Evolutionary conservation across 2,888 invertebrate species (phyloP).

Genomic region (Pardosa pseudoannulata): DNA sequence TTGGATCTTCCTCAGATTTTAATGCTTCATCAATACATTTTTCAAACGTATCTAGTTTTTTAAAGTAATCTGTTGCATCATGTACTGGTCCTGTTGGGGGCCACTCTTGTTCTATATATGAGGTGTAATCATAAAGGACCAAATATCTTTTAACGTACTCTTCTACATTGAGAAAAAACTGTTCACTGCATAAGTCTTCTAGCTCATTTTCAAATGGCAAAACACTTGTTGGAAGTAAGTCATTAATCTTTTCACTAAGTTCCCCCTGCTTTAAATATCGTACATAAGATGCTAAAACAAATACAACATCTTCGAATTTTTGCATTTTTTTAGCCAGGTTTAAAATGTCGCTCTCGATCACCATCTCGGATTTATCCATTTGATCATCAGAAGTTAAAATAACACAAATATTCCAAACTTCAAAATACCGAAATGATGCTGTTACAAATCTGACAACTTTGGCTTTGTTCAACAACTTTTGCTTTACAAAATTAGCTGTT

Average conservation of each 20-base stretch:
- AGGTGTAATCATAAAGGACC: constrained; percentile 14
- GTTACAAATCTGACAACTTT: constrained; percentile 25
- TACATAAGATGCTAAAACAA: constrained; percentile 47
- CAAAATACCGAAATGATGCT: constrained; percentile 16
- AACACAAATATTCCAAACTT: constrained; percentile 25
- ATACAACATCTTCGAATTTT: constrained; percentile 33
- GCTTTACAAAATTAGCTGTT: neutral
- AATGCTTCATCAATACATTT: constrained; percentile 19
- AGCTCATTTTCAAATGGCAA: constrained; percentile 26
- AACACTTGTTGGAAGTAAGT: constrained; percentile 36
- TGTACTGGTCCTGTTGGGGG: constrained; percentile 43
- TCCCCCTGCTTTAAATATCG: constrained; percentile 21
- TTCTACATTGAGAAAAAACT: constrained; percentile 34
- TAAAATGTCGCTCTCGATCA: neutral
- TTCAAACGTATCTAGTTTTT: constrained; percentile 38
- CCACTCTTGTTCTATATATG: constrained; percentile 48
- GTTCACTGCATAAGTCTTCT: constrained; percentile 23
- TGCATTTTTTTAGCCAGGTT: constrained; percentile 23
- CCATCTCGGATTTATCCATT: neutral
- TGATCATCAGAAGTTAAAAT: constrained; percentile 21
- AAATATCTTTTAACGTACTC: constrained; percentile 18
- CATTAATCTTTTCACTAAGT: constrained; percentile 40
- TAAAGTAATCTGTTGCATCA: constrained; percentile 27
- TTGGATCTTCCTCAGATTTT: constrained; percentile 22
- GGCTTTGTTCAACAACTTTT: neutral